Percentiles rank a stretch among this genome's conserved stretches.
Conservation (phyloP, 2,113 vertebrate species). For the Lutjanus erythropterus region DNA sequence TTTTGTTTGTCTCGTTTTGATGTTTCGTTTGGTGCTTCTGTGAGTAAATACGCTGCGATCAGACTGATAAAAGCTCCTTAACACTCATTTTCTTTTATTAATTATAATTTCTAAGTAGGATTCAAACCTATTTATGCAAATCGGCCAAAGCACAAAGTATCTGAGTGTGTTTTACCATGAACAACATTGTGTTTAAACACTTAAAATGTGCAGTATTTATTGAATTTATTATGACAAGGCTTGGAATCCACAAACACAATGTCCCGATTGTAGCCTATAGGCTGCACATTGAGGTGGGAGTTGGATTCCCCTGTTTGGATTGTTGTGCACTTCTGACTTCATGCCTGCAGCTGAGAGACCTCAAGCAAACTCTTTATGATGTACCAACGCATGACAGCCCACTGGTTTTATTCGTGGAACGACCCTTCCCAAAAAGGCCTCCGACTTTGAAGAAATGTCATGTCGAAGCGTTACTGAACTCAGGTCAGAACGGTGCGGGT, state of each 20-base stretch:
- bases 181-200: not conserved
- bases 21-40: not conserved
- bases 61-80: not conserved
- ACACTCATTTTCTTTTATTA: not conserved
- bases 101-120: not conserved
- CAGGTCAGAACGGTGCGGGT: not conserved
- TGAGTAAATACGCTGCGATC: slow-evolving; percentile 1
- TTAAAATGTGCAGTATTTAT: slow-evolving; percentile 21
- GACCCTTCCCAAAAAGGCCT: slow-evolving; percentile 15
- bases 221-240: slow-evolving; percentile 36
- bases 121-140: slow-evolving; percentile 2
- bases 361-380: slow-evolving; percentile 56
- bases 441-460: not conserved
- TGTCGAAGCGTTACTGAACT: not conserved
- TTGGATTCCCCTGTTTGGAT: slow-evolving; percentile 74
- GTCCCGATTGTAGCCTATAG: slow-evolving; percentile 76
- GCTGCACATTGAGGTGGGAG: slow-evolving; percentile 77
- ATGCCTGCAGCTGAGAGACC: slow-evolving; percentile 59
- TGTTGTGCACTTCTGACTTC: slow-evolving; percentile 60
- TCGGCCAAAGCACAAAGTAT: not conserved
- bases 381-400: slow-evolving; percentile 34
- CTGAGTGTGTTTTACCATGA: not conserved
- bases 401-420: slow-evolving; percentile 5
- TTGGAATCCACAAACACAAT: slow-evolving; percentile 73
- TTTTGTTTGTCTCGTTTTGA: not conserved